A percentile compares a stretch with the other conserved stretches of the same genome.
phyloP scores from a whole-genome alignment of 2,797 vertebrate genomes.

The Scleropages formosus region DNA sequence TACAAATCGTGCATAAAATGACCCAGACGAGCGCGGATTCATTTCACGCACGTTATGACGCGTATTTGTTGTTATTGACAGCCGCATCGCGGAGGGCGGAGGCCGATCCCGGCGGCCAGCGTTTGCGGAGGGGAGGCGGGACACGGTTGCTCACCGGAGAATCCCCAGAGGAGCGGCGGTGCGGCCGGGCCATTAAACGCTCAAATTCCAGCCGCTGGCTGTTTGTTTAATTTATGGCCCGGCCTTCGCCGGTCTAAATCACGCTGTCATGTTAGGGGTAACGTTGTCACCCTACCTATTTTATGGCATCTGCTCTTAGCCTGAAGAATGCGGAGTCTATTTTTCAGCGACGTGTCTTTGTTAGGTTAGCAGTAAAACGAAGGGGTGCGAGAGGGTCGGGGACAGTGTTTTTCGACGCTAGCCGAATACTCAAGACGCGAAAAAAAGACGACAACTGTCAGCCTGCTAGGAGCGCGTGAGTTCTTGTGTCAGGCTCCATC shows the following conservation, averaged over 20 bases:
- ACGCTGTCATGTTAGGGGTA: neutral
- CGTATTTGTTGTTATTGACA: too few species aligned
- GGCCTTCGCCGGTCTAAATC: neutral
- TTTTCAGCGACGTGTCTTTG: neutral
- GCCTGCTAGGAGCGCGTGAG: neutral
- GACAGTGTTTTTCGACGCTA: slow-evolving; percentile 30
- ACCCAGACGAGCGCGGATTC: too few species aligned
- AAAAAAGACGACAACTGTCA: neutral
- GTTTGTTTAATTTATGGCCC: neutral
- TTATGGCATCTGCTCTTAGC: neutral
- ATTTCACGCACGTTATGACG: too few species aligned
- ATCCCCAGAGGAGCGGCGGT: neutral
- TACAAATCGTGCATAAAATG: too few species aligned
- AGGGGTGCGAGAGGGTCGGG: neutral
- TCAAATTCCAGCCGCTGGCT: slow-evolving; percentile 4
- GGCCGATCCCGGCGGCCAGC: too few species aligned
- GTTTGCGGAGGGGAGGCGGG: too few species aligned
- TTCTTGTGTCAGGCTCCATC: slow-evolving; percentile 16
- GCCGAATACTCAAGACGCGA: slow-evolving; percentile 35
- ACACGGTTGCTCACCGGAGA: neutral
- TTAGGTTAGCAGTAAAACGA: neutral
- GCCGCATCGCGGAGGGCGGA: too few species aligned
- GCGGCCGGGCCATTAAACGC: neutral
- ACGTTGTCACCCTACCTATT: neutral
- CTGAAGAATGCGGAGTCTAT: neutral